Evolutionary conservation across 2,888 invertebrate genomes (phyloP).

Genomic region (Cataglyphis livida): DNA sequence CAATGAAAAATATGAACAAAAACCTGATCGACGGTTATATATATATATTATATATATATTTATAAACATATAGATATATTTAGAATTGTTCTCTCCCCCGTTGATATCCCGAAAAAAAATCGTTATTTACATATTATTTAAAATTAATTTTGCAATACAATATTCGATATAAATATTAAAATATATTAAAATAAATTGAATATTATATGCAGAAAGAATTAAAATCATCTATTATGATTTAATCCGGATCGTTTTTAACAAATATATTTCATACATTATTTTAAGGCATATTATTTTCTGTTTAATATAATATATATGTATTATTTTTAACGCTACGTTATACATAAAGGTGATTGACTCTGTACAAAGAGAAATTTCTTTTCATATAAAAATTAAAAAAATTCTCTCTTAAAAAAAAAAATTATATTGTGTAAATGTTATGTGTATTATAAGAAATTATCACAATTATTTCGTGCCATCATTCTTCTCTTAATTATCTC

Average conservation of each 20-base stretch:
- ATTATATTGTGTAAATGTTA: background rate
- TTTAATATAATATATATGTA: background rate
- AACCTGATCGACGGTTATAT: slow-evolving; percentile 1
- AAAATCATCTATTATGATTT: background rate
- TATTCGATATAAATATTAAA: background rate
- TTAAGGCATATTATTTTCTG: slow-evolving; percentile 20
- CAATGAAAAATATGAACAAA: background rate
- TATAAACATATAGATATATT: background rate
- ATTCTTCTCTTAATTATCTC: background rate
- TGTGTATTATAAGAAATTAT: background rate
- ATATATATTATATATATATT: background rate
- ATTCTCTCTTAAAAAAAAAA: background rate
- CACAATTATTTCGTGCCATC: background rate
- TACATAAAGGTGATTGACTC: background rate
- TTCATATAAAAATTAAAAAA: background rate
- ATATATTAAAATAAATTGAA: background rate
- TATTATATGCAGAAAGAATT: slow-evolving; percentile 1
- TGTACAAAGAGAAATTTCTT: slow-evolving; percentile 15
- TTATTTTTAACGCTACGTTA: background rate
- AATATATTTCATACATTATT: slow-evolving; percentile 4
- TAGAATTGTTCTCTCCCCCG: background rate
- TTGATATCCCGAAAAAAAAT: slow-evolving; percentile 9
- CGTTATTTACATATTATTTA: background rate
- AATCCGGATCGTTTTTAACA: slow-evolving; percentile 6
- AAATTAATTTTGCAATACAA: slow-evolving; percentile 6